A percentile compares a stretch with the other conserved stretches of the same genome.
These are phyloP conservation scores for Proales similis DNA, from an alignment of 1,140 invertebrate species.

Conservation along the genomic window DNA sequence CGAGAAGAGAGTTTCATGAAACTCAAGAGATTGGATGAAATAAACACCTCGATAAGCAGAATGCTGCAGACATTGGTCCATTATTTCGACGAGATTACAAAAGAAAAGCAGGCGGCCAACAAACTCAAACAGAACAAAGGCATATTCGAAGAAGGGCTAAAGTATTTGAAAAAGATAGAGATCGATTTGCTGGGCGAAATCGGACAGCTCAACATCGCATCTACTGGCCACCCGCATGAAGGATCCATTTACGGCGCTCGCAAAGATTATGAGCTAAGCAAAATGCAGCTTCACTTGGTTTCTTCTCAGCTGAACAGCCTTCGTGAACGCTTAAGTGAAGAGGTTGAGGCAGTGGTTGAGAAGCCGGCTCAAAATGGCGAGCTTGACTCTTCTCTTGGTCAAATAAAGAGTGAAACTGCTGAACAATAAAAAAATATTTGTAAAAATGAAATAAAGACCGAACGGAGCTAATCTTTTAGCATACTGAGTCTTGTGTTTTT, in stretches of 20 bases:
- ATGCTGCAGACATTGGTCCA: conserved; percentile 21
- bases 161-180: conserved; percentile 33
- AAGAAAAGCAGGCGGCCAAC: conserved; percentile 30
- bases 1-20: conserved; percentile 11
- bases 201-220: conserved; percentile 11
- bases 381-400: no score
- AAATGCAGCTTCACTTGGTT: conserved; percentile 32
- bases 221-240: conserved; percentile 30
- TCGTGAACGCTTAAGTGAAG: no score
- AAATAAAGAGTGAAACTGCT: no score
- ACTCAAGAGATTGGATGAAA: conserved; percentile 26
- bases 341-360: no score
- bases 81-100: conserved; percentile 32
- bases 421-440: no score
- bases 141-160: conserved; percentile 32
- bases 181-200: conserved; percentile 10
- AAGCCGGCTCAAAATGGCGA: no score
- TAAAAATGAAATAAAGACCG: no score
- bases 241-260: conserved; percentile 34
- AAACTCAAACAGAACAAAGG: conserved; percentile 30
- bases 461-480: no score
- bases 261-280: conserved; percentile 37
- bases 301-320: conserved; percentile 1
- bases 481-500: no score
- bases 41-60: conserved; percentile 17